Conservation (phyloP, 2,113 vertebrate genomes). For the Hoplias malabaricus region DNA sequence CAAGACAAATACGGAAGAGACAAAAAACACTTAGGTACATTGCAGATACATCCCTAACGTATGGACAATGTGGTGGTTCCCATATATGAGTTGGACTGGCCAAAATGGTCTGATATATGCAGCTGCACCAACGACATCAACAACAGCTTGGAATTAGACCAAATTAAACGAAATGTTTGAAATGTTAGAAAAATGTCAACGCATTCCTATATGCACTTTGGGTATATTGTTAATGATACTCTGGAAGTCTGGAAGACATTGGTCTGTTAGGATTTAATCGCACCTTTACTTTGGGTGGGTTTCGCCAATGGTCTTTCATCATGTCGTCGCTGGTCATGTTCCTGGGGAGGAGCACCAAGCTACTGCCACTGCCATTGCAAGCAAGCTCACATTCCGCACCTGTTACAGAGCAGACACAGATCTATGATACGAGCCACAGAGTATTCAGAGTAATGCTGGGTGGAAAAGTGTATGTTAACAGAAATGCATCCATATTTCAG, state of each 20-base stretch:
- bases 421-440: background rate
- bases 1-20: background rate
- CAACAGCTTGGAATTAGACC: too few relatives aligned
- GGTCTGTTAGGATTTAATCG: background rate
- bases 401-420: constrained; percentile 54
- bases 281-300: constrained; percentile 88
- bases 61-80: too few relatives aligned
- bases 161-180: too few relatives aligned
- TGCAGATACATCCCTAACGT: too few relatives aligned
- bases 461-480: background rate
- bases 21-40: constrained; percentile 3
- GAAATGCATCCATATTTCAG: background rate
- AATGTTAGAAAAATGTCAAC: too few relatives aligned
- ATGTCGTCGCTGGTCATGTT: constrained; percentile 83
- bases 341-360: constrained; percentile 84
- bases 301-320: constrained; percentile 86
- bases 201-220: too few relatives aligned
- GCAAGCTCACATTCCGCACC: constrained; percentile 87
- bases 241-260: constrained; percentile 16
- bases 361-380: constrained; percentile 86
- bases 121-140: too few relatives aligned
- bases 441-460: background rate
- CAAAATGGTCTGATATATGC: too few relatives aligned
- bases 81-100: too few relatives aligned
- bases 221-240: background rate